phyloP scores from a whole-genome alignment of 2,888 invertebrate species.

The Rhyacophila evoluta region DNA sequence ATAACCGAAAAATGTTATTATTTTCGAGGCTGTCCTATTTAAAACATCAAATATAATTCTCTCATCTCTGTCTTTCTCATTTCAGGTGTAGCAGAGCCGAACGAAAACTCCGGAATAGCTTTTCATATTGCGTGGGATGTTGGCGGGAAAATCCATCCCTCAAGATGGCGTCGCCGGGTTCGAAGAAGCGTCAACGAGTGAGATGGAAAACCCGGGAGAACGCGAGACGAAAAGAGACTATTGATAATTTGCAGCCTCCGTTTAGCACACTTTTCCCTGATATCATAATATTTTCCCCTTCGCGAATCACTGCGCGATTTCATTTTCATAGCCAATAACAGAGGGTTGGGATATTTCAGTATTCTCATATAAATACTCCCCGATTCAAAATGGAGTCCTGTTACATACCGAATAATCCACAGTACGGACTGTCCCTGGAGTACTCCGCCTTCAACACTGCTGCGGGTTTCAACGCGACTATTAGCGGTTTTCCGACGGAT shows the following conservation, averaged over 20 bases:
- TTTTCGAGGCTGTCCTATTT: not conserved
- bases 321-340: constrained; percentile 28
- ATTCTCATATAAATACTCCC: constrained; percentile 13
- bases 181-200: constrained; percentile 45
- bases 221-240: constrained; percentile 47
- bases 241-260: constrained; percentile 31
- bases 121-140: constrained; percentile 25
- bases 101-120: not conserved
- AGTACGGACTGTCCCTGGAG: constrained; percentile 71
- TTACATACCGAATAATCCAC: constrained; percentile 77
- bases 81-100: constrained; percentile 33
- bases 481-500: constrained; percentile 63
- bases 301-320: constrained; percentile 33
- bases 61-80: constrained; percentile 34
- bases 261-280: constrained; percentile 31
- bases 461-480: constrained; percentile 59
- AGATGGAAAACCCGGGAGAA: constrained; percentile 49
- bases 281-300: constrained; percentile 33
- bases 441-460: constrained; percentile 62
- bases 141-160: constrained; percentile 31
- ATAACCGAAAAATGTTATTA: not conserved
- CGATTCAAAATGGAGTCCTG: constrained; percentile 66
- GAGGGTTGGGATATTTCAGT: not conserved
- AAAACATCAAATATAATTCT: not conserved
- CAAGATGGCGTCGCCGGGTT: constrained; percentile 44